A percentile compares a stretch with the other conserved stretches of the same genome.
Evolutionary conservation across 2,888 invertebrate species (phyloP).

Genomic region (Dicyrtoma fusca): DNA sequence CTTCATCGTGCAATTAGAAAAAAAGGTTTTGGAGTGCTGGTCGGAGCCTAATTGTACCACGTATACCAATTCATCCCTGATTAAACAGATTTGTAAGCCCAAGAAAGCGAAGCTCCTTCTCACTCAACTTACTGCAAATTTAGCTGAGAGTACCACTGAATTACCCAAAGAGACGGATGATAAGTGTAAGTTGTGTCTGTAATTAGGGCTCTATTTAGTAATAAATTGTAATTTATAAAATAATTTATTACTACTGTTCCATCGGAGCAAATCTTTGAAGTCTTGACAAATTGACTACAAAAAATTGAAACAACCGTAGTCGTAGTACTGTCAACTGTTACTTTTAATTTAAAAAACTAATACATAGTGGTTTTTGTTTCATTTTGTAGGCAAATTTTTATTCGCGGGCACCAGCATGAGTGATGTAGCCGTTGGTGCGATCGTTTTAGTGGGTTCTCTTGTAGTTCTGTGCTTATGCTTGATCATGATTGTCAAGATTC

Average conservation of each 20-base stretch:
- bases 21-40: conserved; percentile 60
- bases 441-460: conserved; percentile 62
- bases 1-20: conserved; percentile 61
- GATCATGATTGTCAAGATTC: conserved; percentile 63
- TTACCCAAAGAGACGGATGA: too few relatives aligned
- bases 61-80: conserved; percentile 58
- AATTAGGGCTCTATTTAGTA: too few relatives aligned
- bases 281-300: too few relatives aligned
- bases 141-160: neutral
- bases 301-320: too few relatives aligned
- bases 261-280: too few relatives aligned
- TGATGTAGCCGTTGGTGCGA: conserved; percentile 61
- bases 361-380: neutral
- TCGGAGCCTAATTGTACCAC: conserved; percentile 58
- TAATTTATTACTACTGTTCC: too few relatives aligned
- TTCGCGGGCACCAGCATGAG: conserved; percentile 56
- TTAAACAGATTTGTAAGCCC: conserved; percentile 57
- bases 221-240: too few relatives aligned
- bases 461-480: conserved; percentile 62
- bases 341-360: neutral
- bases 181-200: too few relatives aligned
- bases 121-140: too few relatives aligned
- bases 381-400: conserved; percentile 58
- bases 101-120: conserved; percentile 8
- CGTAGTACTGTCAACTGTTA: too few relatives aligned